Conservation (phyloP, 2,113 vertebrate genomes). For the Varanus salvator region DNA sequence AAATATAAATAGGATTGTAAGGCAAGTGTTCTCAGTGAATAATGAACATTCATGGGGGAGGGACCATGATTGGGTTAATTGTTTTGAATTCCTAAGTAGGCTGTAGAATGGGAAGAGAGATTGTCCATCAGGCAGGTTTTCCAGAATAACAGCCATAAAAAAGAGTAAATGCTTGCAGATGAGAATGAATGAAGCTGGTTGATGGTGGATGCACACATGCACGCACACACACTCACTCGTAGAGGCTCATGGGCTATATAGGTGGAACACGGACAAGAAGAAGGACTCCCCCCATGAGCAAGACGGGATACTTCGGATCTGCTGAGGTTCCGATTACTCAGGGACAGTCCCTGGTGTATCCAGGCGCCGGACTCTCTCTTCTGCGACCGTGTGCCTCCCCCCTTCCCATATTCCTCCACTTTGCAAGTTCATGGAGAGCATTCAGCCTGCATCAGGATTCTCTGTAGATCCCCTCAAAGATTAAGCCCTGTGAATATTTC, state of each 20-base stretch:
- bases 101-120: background rate
- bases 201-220: background rate
- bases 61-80: no score
- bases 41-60: no score
- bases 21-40: background rate
- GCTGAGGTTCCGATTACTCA: constrained; percentile 29
- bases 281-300: background rate
- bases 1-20: background rate
- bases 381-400: constrained; percentile 38
- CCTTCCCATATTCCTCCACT: constrained; percentile 48
- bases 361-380: constrained; percentile 25
- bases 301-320: constrained; percentile 1
- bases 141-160: background rate
- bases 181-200: no score
- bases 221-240: background rate
- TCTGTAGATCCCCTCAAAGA: constrained; percentile 75
- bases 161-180: background rate
- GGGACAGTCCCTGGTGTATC: constrained; percentile 5
- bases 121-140: background rate
- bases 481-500: constrained; percentile 83
- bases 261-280: background rate
- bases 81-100: background rate
- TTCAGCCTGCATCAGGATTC: constrained; percentile 69
- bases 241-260: background rate
- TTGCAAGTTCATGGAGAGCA: constrained; percentile 64